These are phyloP conservation scores for Rattus norvegicus DNA, from an alignment of 2,113 vertebrate species.

Conservation along the genomic window DNA sequence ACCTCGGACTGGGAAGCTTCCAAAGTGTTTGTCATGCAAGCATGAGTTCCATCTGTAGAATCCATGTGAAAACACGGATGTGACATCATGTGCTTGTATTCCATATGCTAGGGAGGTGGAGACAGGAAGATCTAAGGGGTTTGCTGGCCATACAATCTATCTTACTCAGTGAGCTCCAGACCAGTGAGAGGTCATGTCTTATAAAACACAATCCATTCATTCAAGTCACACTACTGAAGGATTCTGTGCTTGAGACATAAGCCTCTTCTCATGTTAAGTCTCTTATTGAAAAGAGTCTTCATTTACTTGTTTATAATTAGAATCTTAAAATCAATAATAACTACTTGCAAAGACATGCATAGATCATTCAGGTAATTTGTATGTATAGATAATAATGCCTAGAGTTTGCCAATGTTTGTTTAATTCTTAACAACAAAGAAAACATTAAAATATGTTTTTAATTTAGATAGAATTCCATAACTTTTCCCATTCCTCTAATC, in stretches of 20 bases:
- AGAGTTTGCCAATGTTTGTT: neutral
- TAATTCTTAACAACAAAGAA: neutral
- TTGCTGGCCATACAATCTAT: neutral
- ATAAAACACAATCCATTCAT: neutral
- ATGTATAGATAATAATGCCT: neutral
- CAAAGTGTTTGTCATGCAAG: neutral
- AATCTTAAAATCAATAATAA: neutral
- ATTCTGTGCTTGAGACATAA: neutral
- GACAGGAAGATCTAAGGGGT: too few species aligned
- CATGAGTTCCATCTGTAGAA: neutral
- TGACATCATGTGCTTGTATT: neutral
- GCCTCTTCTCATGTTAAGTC: neutral
- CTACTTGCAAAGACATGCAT: slow-evolving; percentile 21
- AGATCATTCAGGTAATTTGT: neutral
- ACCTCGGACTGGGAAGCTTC: neutral
- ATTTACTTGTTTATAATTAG: slow-evolving; percentile 1
- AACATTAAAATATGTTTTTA: neutral
- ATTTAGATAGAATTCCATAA: neutral
- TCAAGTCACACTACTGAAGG: neutral
- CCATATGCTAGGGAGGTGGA: neutral
- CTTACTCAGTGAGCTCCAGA: neutral
- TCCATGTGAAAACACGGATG: neutral
- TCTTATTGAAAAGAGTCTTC: neutral
- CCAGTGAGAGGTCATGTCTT: neutral
- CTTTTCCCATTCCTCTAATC: neutral